A percentile compares a stretch with the other conserved stretches of the same genome.
These are phyloP conservation scores for Oppia nitens DNA, from an alignment of 1,140 invertebrate genomes.

Conservation along the genomic window DNA sequence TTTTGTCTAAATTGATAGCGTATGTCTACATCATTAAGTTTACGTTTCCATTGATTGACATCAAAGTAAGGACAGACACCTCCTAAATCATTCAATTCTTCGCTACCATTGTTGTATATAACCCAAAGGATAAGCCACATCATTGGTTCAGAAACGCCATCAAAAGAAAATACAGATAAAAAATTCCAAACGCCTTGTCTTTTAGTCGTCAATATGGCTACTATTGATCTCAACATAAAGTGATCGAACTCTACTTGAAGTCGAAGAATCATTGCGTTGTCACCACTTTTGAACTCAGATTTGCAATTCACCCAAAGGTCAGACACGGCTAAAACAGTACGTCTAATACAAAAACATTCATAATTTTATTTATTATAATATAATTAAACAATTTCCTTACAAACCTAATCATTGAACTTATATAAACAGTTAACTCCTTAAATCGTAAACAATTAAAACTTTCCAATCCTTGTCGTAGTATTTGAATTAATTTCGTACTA, in stretches of 20 bases:
- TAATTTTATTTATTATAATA: not conserved
- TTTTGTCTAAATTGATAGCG: conserved; percentile 16
- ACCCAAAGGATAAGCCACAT: conserved; percentile 20
- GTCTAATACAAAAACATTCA: not conserved
- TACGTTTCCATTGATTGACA: conserved; percentile 16
- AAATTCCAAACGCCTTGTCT: conserved; percentile 17
- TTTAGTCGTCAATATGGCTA: conserved; percentile 14
- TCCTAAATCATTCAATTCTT: conserved; percentile 9
- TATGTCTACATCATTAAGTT: conserved; percentile 12
- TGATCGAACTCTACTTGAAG: conserved; percentile 19
- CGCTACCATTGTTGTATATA: conserved; percentile 17
- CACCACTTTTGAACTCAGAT: conserved; percentile 4
- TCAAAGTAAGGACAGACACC: conserved; percentile 15
- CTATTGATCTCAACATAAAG: conserved; percentile 17
- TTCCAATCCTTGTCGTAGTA: conserved; percentile 13
- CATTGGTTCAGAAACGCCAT: conserved; percentile 17
- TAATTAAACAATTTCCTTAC: not conserved
- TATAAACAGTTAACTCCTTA: conserved; percentile 13
- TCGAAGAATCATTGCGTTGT: conserved; percentile 16
- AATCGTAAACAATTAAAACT: conserved; percentile 18
- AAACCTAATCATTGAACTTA: conserved; percentile 11
- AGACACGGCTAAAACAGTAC: conserved; percentile 12
- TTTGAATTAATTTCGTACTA: conserved; percentile 14
- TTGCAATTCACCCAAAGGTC: conserved; percentile 15
- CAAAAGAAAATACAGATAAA: conserved; percentile 15